Evolutionary conservation across 2,113 vertebrate species (phyloP).

Genomic region (Periophthalmus modestus): DNA sequence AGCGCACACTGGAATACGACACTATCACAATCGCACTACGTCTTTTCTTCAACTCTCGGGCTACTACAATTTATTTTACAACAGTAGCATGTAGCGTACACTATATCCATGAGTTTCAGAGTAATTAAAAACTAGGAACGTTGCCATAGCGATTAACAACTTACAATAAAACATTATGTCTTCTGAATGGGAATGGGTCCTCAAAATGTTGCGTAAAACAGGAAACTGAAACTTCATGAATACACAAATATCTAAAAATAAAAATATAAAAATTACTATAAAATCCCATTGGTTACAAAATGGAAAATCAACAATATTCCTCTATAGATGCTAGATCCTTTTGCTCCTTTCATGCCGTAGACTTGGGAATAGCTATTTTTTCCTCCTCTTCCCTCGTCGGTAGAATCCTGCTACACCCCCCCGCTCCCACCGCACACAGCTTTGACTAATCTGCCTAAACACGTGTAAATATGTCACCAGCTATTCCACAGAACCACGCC

Average conservation of each 20-base stretch:
- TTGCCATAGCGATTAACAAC: too few relatives aligned
- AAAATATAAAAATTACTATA: background rate
- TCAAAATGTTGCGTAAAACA: too few relatives aligned
- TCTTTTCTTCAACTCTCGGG: too few relatives aligned
- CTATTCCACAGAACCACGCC: slow-evolving; percentile 32
- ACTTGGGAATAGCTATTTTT: background rate
- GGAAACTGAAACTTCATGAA: too few relatives aligned
- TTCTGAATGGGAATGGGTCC: too few relatives aligned
- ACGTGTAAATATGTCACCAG: slow-evolving; percentile 31
- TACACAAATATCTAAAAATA: background rate
- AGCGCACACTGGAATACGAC: too few relatives aligned
- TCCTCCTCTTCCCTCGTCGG: background rate
- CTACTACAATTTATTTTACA: too few relatives aligned
- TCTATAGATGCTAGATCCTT: background rate
- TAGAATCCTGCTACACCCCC: background rate
- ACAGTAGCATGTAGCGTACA: too few relatives aligned
- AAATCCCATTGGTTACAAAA: background rate
- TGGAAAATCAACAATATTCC: background rate
- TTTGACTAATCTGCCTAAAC: slow-evolving; percentile 16
- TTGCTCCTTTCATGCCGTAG: background rate
- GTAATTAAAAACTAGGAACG: too few relatives aligned
- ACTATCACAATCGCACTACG: too few relatives aligned
- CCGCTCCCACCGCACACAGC: background rate
- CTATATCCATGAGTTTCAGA: too few relatives aligned
- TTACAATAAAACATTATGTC: too few relatives aligned